Conservation (phyloP, 1,140 invertebrate genomes). For the Planococcus citri region DNA sequence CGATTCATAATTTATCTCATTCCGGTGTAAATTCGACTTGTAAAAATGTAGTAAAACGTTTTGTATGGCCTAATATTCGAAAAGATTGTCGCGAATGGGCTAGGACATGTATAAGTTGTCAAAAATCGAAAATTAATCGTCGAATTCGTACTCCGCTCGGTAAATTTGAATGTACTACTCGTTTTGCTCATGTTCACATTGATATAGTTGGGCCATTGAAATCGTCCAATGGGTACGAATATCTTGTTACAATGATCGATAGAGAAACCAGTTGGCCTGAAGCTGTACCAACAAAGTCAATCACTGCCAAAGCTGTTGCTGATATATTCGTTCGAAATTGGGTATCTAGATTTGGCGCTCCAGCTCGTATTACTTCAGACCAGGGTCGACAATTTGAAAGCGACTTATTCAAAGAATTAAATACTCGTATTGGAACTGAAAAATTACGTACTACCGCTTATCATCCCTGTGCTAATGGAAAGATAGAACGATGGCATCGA, state of each 20-base stretch:
- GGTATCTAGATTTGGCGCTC: constrained; percentile 32
- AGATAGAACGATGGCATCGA: constrained; percentile 30
- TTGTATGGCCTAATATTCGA: constrained; percentile 10
- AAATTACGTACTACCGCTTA: constrained; percentile 32
- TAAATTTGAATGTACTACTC: neutral
- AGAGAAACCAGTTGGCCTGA: constrained; percentile 33
- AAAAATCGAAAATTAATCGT: neutral
- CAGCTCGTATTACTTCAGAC: constrained; percentile 30
- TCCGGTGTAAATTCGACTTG: constrained; percentile 27
- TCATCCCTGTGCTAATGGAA: constrained; percentile 32
- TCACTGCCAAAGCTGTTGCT: constrained; percentile 32
- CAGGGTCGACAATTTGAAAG: constrained; percentile 33
- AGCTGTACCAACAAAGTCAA: constrained; percentile 27
- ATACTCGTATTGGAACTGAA: neutral
- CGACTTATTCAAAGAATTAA: neutral
- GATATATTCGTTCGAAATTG: constrained; percentile 16
- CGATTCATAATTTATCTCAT: constrained; percentile 32
- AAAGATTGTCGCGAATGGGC: constrained; percentile 7
- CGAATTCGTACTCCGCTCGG: neutral
- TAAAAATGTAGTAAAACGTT: no score
- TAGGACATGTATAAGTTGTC: neutral
- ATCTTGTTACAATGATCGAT: constrained; percentile 31
- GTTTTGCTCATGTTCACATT: constrained; percentile 36
- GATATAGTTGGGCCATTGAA: constrained; percentile 36
- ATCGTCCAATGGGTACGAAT: constrained; percentile 25